phyloP scores from a whole-genome alignment of 2,113 vertebrate species.

The Lepus timidus region DNA sequence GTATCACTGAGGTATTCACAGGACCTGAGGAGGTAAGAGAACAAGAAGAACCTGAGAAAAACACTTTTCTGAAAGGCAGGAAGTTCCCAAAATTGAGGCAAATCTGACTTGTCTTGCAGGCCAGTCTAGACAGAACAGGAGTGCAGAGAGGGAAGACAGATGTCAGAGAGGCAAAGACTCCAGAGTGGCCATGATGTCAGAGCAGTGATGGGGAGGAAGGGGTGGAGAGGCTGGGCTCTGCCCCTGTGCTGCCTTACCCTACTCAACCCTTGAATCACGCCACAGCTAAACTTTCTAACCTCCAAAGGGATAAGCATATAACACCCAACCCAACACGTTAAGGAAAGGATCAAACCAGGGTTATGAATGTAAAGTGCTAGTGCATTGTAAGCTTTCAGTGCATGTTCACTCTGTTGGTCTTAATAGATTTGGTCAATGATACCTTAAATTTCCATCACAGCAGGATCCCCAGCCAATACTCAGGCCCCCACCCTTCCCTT shows the following conservation, averaged over 20 bases:
- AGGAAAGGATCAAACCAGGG: background rate
- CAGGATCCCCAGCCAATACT: background rate
- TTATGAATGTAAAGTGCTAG: background rate
- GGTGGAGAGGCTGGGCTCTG: background rate
- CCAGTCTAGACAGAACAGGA: background rate
- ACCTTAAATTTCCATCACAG: background rate
- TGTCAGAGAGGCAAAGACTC: too few relatives aligned
- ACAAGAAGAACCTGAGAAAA: background rate
- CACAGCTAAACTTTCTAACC: background rate
- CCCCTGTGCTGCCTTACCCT: background rate
- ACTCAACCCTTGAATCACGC: background rate
- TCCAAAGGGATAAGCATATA: background rate
- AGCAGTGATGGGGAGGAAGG: accelerated
- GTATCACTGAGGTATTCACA: too few relatives aligned
- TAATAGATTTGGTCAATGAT: too few relatives aligned
- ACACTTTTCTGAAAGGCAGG: background rate
- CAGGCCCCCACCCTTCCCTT: background rate
- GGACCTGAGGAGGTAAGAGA: background rate
- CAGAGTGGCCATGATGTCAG: background rate
- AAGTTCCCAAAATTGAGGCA: background rate
- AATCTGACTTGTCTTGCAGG: background rate
- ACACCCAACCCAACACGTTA: background rate
- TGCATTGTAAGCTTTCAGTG: background rate
- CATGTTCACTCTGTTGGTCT: background rate
- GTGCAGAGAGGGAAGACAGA: background rate